A percentile compares a stretch with the other conserved stretches of the same genome.
phyloP scores from a whole-genome alignment of 64 coral and sea anemone genomes.

The Porites australiensis region DNA sequence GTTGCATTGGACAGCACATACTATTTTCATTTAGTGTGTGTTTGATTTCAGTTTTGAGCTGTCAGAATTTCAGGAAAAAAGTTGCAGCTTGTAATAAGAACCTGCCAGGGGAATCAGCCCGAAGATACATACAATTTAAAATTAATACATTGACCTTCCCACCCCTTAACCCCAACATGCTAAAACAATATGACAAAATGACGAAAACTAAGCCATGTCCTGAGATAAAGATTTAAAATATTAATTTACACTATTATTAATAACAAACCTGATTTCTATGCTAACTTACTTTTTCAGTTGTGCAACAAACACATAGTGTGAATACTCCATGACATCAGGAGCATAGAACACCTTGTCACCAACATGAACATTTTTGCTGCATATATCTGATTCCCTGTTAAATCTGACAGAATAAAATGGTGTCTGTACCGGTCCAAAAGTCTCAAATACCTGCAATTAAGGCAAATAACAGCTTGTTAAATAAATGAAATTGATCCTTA shows the following conservation, averaged over 20 bases:
- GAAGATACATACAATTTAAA: no score
- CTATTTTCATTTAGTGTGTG: no score
- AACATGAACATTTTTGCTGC: constrained; percentile 23
- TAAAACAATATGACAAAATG: no score
- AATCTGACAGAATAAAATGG: constrained; percentile 92
- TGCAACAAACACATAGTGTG: constrained; percentile 80
- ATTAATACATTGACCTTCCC: no score
- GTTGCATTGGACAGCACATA: no score
- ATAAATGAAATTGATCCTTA: not conserved
- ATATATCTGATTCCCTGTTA: constrained; percentile 66
- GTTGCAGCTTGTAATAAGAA: no score
- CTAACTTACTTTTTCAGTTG: constrained; percentile 84
- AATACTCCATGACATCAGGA: constrained; percentile 72
- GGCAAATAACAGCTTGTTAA: not conserved
- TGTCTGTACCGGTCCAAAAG: constrained; percentile 93
- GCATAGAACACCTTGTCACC: constrained; percentile 81
- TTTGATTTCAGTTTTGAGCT: no score
- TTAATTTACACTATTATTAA: not conserved
- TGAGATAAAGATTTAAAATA: not conserved
- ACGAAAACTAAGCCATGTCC: not conserved
- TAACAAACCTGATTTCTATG: not conserved
- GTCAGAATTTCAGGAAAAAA: no score
- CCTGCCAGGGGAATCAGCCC: no score
- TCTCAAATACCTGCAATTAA: constrained; percentile 79
- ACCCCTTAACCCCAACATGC: no score